A percentile compares a stretch with the other conserved stretches of the same genome.
Evolutionary conservation across 2,797 vertebrate genomes (phyloP).

Genomic region (Syndactyla subalaris): DNA sequence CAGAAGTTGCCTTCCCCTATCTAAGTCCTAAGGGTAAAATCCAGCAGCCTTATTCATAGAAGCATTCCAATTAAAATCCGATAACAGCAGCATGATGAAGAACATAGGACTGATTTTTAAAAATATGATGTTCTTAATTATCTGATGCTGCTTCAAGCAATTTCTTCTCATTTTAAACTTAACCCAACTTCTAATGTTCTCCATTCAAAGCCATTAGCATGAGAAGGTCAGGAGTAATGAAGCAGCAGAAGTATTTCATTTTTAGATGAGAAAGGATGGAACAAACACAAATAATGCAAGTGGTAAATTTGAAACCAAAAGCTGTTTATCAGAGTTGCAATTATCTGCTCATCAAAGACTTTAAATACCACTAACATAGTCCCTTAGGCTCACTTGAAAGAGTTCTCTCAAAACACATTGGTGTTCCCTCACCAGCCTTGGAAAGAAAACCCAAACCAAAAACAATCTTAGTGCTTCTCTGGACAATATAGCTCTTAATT

Average conservation of each 20-base stretch:
- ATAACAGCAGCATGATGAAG: neutral
- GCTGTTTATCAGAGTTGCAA: slow-evolving; percentile 13
- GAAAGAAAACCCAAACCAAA: slow-evolving; percentile 12
- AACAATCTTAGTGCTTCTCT: neutral
- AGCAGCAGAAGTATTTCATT: neutral
- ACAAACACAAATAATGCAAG: slow-evolving; percentile 15
- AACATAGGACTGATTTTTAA: neutral
- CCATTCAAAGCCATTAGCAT: neutral
- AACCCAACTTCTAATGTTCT: neutral
- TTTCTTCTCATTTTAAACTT: neutral
- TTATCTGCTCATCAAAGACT: slow-evolving; percentile 11
- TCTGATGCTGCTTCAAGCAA: neutral
- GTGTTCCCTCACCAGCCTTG: neutral
- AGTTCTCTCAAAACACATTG: neutral
- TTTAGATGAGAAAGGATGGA: neutral
- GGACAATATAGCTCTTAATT: neutral
- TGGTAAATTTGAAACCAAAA: neutral
- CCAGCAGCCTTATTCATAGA: slow-evolving; percentile 6
- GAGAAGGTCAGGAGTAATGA: neutral
- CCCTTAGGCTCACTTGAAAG: slow-evolving; percentile 1
- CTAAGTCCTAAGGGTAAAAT: neutral
- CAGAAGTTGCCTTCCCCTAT: neutral
- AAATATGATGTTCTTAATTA: neutral
- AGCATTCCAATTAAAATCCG: neutral
- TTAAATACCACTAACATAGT: neutral